Evolutionary conservation across 1,140 invertebrate genomes (phyloP).

Genomic region (Drosophila arizonae): DNA sequence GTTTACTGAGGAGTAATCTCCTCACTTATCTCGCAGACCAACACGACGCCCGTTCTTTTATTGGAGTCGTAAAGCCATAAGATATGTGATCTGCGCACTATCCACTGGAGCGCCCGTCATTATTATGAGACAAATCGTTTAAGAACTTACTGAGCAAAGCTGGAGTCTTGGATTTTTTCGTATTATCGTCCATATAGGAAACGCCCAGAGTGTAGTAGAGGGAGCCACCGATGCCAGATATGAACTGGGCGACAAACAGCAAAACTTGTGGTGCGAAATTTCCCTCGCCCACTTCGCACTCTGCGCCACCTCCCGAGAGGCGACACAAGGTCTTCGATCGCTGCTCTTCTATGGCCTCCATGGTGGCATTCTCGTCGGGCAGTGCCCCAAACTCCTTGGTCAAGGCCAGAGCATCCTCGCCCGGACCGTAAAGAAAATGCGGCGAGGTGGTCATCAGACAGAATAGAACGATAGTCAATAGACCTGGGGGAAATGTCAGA

Average conservation of each 20-base stretch:
- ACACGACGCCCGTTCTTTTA: constrained; percentile 6
- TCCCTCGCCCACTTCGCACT: constrained; percentile 85
- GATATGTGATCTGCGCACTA: background rate
- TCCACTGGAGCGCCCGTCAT: too few species aligned
- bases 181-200: constrained; percentile 89
- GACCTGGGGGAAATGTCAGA: constrained; percentile 84
- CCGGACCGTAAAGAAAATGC: constrained; percentile 89
- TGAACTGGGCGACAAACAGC: constrained; percentile 87
- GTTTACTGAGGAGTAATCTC: background rate
- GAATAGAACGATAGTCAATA: constrained; percentile 87
- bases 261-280: constrained; percentile 86
- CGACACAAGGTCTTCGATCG: constrained; percentile 82
- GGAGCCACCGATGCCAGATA: constrained; percentile 87
- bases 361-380: constrained; percentile 77
- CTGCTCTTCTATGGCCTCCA: constrained; percentile 74
- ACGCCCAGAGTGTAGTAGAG: constrained; percentile 87
- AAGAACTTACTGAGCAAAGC: constrained; percentile 85
- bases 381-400: constrained; percentile 86
- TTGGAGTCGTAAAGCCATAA: constrained; percentile 5
- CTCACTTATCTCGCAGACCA: constrained; percentile 5
- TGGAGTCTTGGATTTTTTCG: constrained; percentile 88
- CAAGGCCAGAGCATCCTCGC: constrained; percentile 86
- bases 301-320: constrained; percentile 65
- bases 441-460: constrained; percentile 88
- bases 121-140: too few species aligned